A percentile compares a stretch with the other conserved stretches of the same genome.
phyloP scores from a whole-genome alignment of 2,888 invertebrate genomes.

The Caenorhabditis sp. region DNA sequence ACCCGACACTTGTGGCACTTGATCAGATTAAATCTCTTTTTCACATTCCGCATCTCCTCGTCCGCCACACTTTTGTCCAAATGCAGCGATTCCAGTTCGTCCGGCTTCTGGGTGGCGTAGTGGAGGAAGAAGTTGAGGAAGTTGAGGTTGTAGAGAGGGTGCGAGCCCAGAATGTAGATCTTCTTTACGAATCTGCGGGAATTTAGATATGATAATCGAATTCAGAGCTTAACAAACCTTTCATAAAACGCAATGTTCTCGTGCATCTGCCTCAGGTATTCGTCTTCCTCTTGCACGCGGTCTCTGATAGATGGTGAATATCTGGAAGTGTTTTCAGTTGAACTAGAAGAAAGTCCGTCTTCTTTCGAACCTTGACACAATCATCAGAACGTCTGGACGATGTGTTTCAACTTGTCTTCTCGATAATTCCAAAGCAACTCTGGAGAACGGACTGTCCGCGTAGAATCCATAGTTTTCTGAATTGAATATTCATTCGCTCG shows the following conservation, averaged over 20 bases:
- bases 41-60: conserved; percentile 9
- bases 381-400: conserved; percentile 34
- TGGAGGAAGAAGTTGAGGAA: conserved; percentile 9
- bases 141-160: background rate
- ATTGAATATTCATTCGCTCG: background rate
- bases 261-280: conserved; percentile 13
- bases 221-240: background rate
- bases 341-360: background rate
- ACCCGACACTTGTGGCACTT: conserved; percentile 32
- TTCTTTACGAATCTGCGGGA: conserved; percentile 10
- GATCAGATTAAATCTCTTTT: conserved; percentile 12
- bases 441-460: background rate
- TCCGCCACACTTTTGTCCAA: conserved; percentile 2
- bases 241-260: conserved; percentile 34
- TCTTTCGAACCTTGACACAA: conserved; percentile 13
- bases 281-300: conserved; percentile 5
- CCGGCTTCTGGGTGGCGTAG: background rate
- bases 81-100: conserved; percentile 20
- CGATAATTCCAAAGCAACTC: background rate
- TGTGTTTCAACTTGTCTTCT: conserved; percentile 5
- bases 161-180: conserved; percentile 26
- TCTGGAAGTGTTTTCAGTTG: background rate
- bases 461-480: conserved; percentile 20
- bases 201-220: too few species aligned
- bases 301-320: background rate